These are phyloP conservation scores for Bubo blakistoni DNA, from an alignment of 2,113 vertebrate species.

Conservation along the genomic window DNA sequence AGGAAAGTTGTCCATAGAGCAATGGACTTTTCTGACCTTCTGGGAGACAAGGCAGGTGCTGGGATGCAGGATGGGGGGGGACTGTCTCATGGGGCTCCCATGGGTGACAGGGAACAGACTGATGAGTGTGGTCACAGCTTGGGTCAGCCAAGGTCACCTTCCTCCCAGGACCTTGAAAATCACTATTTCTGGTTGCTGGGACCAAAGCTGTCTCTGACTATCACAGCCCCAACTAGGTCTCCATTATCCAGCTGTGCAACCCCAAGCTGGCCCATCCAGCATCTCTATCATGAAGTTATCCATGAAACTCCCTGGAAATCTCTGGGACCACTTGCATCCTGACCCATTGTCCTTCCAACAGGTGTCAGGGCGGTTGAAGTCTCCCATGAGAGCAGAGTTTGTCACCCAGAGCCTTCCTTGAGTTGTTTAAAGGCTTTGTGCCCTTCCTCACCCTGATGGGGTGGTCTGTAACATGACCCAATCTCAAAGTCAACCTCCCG, in stretches of 20 bases:
- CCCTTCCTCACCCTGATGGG: background rate
- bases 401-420: background rate
- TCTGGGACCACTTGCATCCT: background rate
- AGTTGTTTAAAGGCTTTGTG: background rate
- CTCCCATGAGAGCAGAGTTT: background rate
- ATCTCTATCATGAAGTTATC: background rate
- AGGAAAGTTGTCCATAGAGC: background rate
- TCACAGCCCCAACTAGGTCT: background rate
- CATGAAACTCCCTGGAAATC: background rate
- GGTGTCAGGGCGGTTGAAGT: background rate
- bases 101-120: background rate
- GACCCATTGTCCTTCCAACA: background rate
- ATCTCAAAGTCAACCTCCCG: background rate
- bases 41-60: background rate
- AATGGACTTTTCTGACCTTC: background rate
- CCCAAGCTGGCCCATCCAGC: background rate
- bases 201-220: background rate
- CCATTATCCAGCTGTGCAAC: background rate
- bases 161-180: background rate
- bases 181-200: background rate
- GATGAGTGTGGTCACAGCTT: fast-evolving
- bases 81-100: background rate
- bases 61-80: background rate
- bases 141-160: background rate
- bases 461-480: background rate